Percentiles rank a stretch among this genome's conserved stretches.
phyloP scores from a whole-genome alignment of 1,140 invertebrate genomes.

The Colletes gigas region DNA sequence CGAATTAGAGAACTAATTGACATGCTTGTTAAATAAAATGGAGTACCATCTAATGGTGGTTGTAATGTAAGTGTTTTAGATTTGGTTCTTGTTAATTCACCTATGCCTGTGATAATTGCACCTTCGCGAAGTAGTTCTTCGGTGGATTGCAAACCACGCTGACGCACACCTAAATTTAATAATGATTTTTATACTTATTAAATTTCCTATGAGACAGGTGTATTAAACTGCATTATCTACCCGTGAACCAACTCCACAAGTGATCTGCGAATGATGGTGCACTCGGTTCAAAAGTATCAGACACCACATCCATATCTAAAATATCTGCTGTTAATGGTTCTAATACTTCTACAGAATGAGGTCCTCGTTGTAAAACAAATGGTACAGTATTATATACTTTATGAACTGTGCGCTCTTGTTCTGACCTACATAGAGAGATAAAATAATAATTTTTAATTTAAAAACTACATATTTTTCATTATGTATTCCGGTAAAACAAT shows the following conservation, averaged over 20 bases:
- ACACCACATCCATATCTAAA: slow-evolving; percentile 89
- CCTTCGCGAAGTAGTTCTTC: slow-evolving; percentile 90
- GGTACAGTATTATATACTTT: slow-evolving; percentile 88
- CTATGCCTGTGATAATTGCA: slow-evolving; percentile 88
- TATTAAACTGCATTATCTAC: slow-evolving; percentile 62
- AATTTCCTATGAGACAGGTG: too few relatives aligned
- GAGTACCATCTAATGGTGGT: slow-evolving; percentile 85
- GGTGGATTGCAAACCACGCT: slow-evolving; percentile 89
- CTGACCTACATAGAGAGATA: slow-evolving; percentile 79
- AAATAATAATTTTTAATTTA: slow-evolving; percentile 3
- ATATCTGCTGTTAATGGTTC: slow-evolving; percentile 88
- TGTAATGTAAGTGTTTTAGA: slow-evolving; percentile 84
- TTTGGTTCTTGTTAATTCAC: slow-evolving; percentile 82
- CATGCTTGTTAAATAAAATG: slow-evolving; percentile 87
- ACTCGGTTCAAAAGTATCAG: slow-evolving; percentile 88
- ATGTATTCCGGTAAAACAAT: slow-evolving; percentile 13
- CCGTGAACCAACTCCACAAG: slow-evolving; percentile 90
- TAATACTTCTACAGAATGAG: slow-evolving; percentile 85
- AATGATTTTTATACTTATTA: background rate
- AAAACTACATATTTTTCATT: slow-evolving; percentile 1
- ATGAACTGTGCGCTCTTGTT: slow-evolving; percentile 87
- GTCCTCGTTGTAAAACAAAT: slow-evolving; percentile 85
- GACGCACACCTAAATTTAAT: slow-evolving; percentile 82
- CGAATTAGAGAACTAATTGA: slow-evolving; percentile 85
- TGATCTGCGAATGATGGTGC: slow-evolving; percentile 87